These are phyloP conservation scores for Halcyon badia DNA, from an alignment of 2,797 vertebrate genomes.

Conservation along the genomic window DNA sequence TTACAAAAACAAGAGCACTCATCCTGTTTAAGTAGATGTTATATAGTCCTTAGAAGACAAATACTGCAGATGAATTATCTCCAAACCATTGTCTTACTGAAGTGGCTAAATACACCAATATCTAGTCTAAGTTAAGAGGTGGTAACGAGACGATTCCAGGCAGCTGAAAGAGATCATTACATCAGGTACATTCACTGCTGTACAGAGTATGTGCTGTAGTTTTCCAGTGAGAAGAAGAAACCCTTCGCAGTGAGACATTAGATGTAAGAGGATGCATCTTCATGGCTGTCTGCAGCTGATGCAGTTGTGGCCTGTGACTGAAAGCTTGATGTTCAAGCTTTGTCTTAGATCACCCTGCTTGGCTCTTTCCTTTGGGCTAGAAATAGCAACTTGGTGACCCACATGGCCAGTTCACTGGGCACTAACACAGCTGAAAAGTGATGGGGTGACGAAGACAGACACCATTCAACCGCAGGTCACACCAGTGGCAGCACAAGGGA, in stretches of 20 bases:
- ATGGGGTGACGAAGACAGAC: neutral
- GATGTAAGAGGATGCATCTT: neutral
- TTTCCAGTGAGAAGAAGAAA: neutral
- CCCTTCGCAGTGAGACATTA: neutral
- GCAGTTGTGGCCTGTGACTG: neutral
- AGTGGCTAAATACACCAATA: neutral
- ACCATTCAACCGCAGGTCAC: neutral
- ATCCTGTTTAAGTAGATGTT: neutral
- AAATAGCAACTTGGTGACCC: neutral
- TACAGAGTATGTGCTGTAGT: neutral
- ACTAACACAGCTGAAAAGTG: neutral
- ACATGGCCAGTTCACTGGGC: neutral
- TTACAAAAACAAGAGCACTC: neutral
- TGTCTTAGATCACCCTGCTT: neutral
- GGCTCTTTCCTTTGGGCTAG: neutral
- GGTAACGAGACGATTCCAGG: fast-evolving
- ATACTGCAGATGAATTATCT: neutral
- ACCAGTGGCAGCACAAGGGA: neutral
- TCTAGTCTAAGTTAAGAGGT: neutral
- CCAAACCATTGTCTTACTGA: neutral
- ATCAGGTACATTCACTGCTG: neutral
- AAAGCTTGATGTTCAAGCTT: neutral
- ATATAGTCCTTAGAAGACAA: neutral
- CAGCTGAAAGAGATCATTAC: neutral
- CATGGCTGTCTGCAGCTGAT: neutral